These are phyloP conservation scores for Drosophila kuntzei DNA, from an alignment of 2,888 invertebrate genomes.

Conservation along the genomic window DNA sequence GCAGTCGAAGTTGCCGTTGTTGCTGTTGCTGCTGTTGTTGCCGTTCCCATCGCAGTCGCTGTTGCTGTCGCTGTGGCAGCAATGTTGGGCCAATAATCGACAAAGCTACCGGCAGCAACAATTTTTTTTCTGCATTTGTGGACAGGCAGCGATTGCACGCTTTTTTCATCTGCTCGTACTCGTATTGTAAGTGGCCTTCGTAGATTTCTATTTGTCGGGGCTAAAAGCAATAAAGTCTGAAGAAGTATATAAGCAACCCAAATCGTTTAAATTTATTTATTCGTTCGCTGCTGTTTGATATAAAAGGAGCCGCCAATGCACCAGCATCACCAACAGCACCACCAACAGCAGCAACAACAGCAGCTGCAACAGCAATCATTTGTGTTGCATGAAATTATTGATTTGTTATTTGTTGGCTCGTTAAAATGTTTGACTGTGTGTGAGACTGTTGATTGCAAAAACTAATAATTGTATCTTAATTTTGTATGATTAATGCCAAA, in stretches of 20 bases:
- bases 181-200: constrained; percentile 66
- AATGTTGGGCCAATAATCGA: constrained; percentile 33
- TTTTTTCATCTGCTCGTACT: constrained; percentile 37
- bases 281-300: constrained; percentile 54
- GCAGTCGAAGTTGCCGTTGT: constrained; percentile 34
- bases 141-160: constrained; percentile 50
- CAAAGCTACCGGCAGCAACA: constrained; percentile 39
- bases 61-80: constrained; percentile 3
- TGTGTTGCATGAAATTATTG: constrained; percentile 75
- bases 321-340: constrained; percentile 29
- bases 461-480: constrained; percentile 72
- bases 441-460: constrained; percentile 54
- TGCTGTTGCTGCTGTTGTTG: background rate
- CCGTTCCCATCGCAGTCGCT: background rate
- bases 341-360: constrained; percentile 28
- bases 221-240: constrained; percentile 24
- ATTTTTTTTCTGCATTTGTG: constrained; percentile 33
- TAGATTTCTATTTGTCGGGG: constrained; percentile 64
- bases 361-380: constrained; percentile 55
- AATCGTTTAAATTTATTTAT: constrained; percentile 75
- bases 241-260: constrained; percentile 48
- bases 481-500: constrained; percentile 63
- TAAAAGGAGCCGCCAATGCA: constrained; percentile 71
- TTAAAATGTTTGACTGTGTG: constrained; percentile 62
- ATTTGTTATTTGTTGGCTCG: constrained; percentile 75